A percentile compares a stretch with the other conserved stretches of the same genome.
Evolutionary conservation across 2,888 invertebrate species (phyloP).

Genomic region (Amphipyra tragopoginis): DNA sequence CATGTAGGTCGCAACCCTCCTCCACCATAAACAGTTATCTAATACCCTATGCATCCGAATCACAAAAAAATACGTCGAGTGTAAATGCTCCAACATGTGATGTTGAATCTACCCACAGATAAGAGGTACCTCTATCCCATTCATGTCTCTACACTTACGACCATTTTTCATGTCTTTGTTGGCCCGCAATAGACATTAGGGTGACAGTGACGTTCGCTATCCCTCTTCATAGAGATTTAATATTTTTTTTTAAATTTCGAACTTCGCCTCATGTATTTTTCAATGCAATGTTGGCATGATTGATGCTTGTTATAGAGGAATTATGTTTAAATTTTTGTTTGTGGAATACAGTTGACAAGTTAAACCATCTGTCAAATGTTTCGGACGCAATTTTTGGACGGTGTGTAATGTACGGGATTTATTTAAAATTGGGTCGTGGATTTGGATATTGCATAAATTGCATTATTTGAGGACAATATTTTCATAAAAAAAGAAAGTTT

Average conservation of each 20-base stretch:
- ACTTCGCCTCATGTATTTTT: constrained; percentile 44
- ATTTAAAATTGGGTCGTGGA: constrained; percentile 1
- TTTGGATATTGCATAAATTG: constrained; percentile 10
- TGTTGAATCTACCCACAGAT: constrained; percentile 80
- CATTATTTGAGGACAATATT: no score
- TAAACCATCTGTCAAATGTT: constrained; percentile 41
- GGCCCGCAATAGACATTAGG: constrained; percentile 80
- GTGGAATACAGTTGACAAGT: constrained; percentile 35
- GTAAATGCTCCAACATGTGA: constrained; percentile 70
- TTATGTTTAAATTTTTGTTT: constrained; percentile 36
- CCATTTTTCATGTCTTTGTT: constrained; percentile 89
- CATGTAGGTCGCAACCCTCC: constrained; percentile 38
- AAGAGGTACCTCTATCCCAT: constrained; percentile 85
- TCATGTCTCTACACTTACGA: constrained; percentile 78
- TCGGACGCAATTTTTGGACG: constrained; percentile 10
- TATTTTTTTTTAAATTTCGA: constrained; percentile 71
- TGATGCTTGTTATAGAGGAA: constrained; percentile 51
- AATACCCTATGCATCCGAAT: constrained; percentile 52
- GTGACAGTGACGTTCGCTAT: constrained; percentile 73
- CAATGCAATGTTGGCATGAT: constrained; percentile 56
- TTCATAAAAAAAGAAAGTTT: background rate
- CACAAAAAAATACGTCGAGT: constrained; percentile 65
- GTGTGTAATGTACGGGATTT: constrained; percentile 8
- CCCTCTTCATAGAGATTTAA: constrained; percentile 71
- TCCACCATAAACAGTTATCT: constrained; percentile 48